These are phyloP conservation scores for Hypercompe scribonia DNA, from an alignment of 2,888 invertebrate genomes.

Conservation along the genomic window DNA sequence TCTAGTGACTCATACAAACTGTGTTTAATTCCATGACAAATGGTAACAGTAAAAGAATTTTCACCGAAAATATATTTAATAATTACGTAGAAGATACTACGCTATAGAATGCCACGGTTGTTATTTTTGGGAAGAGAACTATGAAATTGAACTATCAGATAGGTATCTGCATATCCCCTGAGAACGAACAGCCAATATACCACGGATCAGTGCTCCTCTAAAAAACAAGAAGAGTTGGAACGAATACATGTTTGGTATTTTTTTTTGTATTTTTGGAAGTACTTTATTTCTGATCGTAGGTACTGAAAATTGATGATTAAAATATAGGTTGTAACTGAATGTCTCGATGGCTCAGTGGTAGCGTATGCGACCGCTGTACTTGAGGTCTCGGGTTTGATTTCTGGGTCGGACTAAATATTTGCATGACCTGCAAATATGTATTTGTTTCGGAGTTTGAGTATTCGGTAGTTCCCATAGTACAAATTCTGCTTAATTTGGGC, in stretches of 20 bases:
- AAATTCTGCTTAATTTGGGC: too few species aligned
- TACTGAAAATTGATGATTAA: too few species aligned
- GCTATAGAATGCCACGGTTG: neutral
- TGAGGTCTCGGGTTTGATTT: too few species aligned
- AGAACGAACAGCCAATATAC: constrained; percentile 14
- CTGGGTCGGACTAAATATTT: too few species aligned
- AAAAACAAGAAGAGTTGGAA: neutral
- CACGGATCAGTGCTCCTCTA: neutral
- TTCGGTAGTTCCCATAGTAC: too few species aligned
- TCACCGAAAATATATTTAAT: neutral
- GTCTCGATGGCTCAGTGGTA: too few species aligned
- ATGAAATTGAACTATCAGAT: constrained; percentile 34
- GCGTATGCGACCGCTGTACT: too few species aligned
- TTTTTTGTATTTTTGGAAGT: too few species aligned
- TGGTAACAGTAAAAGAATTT: neutral
- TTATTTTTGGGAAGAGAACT: constrained; percentile 24
- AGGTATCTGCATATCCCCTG: constrained; percentile 25
- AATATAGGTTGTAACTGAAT: too few species aligned
- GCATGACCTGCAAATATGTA: too few species aligned
- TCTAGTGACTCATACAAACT: neutral
- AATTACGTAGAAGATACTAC: neutral
- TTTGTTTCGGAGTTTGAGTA: too few species aligned
- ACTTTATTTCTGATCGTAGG: too few species aligned
- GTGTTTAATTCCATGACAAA: neutral
- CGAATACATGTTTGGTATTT: neutral